Base-by-base conservation (phyloP, 1,140 invertebrate genomes). In the Zophobas atratus region DNA sequence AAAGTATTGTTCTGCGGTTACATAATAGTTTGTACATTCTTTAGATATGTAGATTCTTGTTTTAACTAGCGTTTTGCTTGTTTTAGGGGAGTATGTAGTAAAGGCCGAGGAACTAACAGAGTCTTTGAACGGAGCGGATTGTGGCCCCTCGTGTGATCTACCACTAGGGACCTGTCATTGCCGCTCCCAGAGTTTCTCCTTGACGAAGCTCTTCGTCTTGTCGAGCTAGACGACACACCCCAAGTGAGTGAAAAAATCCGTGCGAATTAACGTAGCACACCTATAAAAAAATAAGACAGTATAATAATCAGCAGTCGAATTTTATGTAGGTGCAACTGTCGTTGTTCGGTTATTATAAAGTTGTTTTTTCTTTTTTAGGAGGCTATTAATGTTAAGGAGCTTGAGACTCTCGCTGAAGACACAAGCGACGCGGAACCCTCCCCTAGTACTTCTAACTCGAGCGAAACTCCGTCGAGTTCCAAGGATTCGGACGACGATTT, bases 151-250 rank as follows among this genome's bases (percentile, higher is more conserved):
- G 56, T 84, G 82, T 79, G 84, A 84, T 76, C 74, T 86, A 80
- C 81, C 83, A 70, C 77, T 85, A 0, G 87, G 73, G 87, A 90
- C 80, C 87, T 89, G 32, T 85, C 83, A 80, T 81, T 86, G 57
- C 85, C 84, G 71, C 88, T 74, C 85, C 88, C 84, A 88, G 92
- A 91, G 84, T 92, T 93, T 84, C 90, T 92, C 80, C 89, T 94
- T 48, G 93, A 94, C 82, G 92, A 93, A 83, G 92, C 93, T 41
- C 88, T 94, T 4, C 91, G 92, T 82, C 89, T 93, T 33, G 92
- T 93, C 49, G 92, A 92, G 70, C 89, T 94, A 83, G 91, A 93
- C 84, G 92, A 93, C 85, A 85, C 87, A 56, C 84, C 88, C 78
- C 87, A 89, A 86, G 89, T 90, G 79, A 75, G 51, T 78, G 5